Conservation (phyloP, 2,888 invertebrate species). For the Macroteleia sp. region DNA sequence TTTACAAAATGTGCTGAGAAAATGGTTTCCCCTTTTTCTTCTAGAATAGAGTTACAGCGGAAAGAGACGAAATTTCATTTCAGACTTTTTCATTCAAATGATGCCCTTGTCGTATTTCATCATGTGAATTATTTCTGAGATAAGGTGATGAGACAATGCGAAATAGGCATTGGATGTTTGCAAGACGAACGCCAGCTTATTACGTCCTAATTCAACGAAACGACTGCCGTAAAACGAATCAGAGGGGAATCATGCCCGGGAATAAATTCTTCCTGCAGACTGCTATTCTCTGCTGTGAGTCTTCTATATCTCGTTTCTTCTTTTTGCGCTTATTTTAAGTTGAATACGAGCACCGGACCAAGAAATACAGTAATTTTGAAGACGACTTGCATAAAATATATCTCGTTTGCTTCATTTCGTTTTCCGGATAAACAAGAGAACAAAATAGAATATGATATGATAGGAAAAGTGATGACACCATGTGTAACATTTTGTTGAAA, state of each 20-base stretch:
- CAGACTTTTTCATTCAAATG: conserved; percentile 41
- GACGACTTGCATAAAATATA: conserved; percentile 47
- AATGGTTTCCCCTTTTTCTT: conserved; percentile 8
- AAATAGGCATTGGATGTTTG: conserved; percentile 31
- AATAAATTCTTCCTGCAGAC: conserved; percentile 70
- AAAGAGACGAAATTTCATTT: conserved; percentile 24
- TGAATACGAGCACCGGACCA: conserved; percentile 17
- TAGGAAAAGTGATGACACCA: no score
- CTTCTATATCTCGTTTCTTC: conserved; percentile 36
- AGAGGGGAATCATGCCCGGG: conserved; percentile 77
- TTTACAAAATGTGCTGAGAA: conserved; percentile 14
- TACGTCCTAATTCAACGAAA: conserved; percentile 76
- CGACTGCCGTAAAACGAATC: conserved; percentile 78
- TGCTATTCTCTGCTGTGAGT: conserved; percentile 61
- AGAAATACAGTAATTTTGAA: conserved; percentile 36
- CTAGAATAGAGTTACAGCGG: no score
- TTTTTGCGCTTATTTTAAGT: conserved; percentile 62
- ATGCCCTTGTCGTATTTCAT: conserved; percentile 50
- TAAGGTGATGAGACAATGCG: conserved; percentile 52
- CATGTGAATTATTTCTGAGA: conserved; percentile 56
- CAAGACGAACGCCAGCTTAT: conserved; percentile 66
- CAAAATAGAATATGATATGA: no score
- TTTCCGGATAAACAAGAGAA: no score
- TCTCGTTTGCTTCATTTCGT: conserved; percentile 1
- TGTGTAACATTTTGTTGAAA: no score